Conservation (phyloP, 2,888 invertebrate species). For the Rapana venosa region DNA sequence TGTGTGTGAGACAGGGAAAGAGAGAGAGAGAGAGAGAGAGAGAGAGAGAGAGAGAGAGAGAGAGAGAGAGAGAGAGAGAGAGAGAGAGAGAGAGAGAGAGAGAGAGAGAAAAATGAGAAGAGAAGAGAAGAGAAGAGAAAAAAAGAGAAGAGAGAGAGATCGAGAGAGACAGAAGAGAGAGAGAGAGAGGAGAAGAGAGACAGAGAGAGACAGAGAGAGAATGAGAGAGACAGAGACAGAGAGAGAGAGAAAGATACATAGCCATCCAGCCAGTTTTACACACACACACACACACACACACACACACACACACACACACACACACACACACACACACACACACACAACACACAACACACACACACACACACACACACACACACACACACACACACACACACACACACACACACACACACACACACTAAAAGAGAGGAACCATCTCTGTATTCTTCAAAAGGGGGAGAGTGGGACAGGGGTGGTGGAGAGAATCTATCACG, state of each 20-base stretch:
- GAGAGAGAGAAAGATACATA: slow-evolving; percentile 13
- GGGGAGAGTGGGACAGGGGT: too few species aligned
- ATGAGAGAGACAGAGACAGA: not conserved
- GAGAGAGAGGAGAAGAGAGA: too few species aligned
- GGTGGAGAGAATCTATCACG: too few species aligned
- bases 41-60: not conserved
- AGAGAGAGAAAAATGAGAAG: not conserved
- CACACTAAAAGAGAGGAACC: too few species aligned
- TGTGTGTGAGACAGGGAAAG: not conserved
- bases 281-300: not conserved
- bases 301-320: not conserved
- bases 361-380: not conserved
- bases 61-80: not conserved
- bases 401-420: too few species aligned
- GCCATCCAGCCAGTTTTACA: not conserved
- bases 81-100: not conserved
- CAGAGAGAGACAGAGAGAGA: not conserved
- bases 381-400: too few species aligned
- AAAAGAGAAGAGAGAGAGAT: not conserved
- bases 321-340: not conserved
- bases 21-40: not conserved
- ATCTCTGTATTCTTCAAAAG: too few species aligned
- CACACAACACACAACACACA: not conserved
- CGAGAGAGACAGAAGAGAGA: not conserved
- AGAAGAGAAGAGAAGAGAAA: not conserved